Evolutionary conservation across 2,888 invertebrate species (phyloP).

Genomic region (Pollenia amentaria): DNA sequence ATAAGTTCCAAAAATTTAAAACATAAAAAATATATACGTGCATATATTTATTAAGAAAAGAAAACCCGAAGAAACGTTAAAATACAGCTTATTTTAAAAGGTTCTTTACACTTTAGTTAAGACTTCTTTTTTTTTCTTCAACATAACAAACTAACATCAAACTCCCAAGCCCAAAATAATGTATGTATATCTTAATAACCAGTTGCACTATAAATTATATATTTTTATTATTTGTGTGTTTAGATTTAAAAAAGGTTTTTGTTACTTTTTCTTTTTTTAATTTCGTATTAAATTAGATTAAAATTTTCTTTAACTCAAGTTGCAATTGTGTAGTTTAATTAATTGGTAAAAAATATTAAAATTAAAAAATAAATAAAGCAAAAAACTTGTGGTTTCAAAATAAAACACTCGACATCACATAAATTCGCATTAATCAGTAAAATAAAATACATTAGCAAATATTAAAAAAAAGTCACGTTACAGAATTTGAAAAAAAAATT

Average conservation of each 20-base stretch:
- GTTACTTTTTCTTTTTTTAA: conserved; percentile 42
- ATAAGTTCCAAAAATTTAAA: conserved; percentile 69
- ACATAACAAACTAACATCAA: conserved; percentile 36
- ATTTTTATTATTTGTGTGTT: conserved; percentile 61
- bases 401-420: background rate
- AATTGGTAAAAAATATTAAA: conserved; percentile 44
- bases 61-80: conserved; percentile 7
- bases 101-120: conserved; percentile 45
- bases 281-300: conserved; percentile 48
- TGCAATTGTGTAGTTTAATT: conserved; percentile 48
- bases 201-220: conserved; percentile 69
- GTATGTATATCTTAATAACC: conserved; percentile 43
- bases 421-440: too few species aligned
- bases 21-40: conserved; percentile 32
- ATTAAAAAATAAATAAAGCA: background rate
- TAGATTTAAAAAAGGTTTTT: conserved; percentile 60
- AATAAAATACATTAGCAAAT: too few species aligned
- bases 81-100: conserved; percentile 29
- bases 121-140: conserved; percentile 8
- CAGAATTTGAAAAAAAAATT: too few species aligned
- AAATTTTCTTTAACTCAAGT: conserved; percentile 49
- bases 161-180: conserved; percentile 25
- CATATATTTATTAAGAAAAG: conserved; percentile 50
- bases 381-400: conserved; percentile 47
- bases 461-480: too few species aligned